Base-by-base conservation (phyloP, 1,140 invertebrate species). In the Drosophila sturtevanti region DNA sequence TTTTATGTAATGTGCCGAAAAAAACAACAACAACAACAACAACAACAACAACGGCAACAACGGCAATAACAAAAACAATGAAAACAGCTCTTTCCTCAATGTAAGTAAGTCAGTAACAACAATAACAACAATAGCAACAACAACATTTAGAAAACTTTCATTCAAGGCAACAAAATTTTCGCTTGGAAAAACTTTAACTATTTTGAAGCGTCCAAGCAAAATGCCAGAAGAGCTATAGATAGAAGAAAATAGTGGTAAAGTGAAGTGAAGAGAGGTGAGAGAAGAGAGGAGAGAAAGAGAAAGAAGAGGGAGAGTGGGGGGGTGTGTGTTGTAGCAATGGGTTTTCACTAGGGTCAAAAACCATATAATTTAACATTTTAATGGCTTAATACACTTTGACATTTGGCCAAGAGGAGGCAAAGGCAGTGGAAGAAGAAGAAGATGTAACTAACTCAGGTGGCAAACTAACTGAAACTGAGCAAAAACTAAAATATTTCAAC, bases 1-100 rank as follows among this genome's bases (percentile, higher is more conserved):
- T 87, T 87, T 87, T 87, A 87, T 87, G 82, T 87, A 87, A 87
- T 87, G 76, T 89, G 84, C 79, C 84, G 65, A 86, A 86, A 89
- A 77, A 63, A 73, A 81, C 44, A 66, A 51, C 52, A 77, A 68
- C 48, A 38, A 16, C 35, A 61, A 38, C 14, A 37, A 34, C 21
- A 12, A 12, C 38, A 74, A 24, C 24, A 51, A 65, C 66, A 27
- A 31, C n/a, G n/a, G n/a, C n/a, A n/a, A n/a, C n/a, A 60, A 56
- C 38, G 56, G 21, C 52, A 56, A 63, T 21, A 73, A 52, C 31
- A 58, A 48, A 63, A 58, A 63, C 59, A 60, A 56, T 60, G 18
- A 6, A 21, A 62, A 62, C 18, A 34, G 56, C 56, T 64, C 35
- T 44, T 18, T 31, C 56, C 70, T 38, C 56, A 31, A 56, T 56